phyloP scores from a whole-genome alignment of 2,888 invertebrate species.

The Noctua janthina region DNA sequence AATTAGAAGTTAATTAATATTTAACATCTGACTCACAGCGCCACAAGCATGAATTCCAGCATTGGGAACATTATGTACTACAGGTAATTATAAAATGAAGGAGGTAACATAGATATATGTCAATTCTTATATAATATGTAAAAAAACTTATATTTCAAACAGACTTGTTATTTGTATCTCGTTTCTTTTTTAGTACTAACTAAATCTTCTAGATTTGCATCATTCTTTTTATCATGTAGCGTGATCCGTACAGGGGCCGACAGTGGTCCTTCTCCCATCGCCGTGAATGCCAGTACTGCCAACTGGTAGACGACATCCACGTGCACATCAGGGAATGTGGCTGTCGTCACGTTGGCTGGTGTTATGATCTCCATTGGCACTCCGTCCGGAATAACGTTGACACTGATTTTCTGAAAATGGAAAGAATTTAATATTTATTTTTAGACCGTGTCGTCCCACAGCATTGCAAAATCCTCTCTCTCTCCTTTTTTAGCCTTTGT shows the following conservation, averaged over 20 bases:
- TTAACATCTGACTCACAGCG: background rate
- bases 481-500: background rate
- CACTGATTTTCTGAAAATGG: constrained; percentile 6
- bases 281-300: constrained; percentile 37
- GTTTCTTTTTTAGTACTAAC: constrained; percentile 1
- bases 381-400: constrained; percentile 13
- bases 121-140: background rate
- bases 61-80: background rate
- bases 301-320: constrained; percentile 19
- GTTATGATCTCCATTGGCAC: constrained; percentile 15
- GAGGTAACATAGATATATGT: background rate
- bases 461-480: too few species aligned
- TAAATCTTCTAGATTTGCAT: background rate
- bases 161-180: constrained; percentile 11
- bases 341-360: constrained; percentile 3
- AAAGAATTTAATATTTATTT: background rate
- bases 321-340: background rate
- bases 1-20: background rate
- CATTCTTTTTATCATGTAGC: rapidly evolving
- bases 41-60: background rate
- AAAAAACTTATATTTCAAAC: background rate
- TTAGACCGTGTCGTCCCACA: background rate
- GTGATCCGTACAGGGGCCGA: background rate
- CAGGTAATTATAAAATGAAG: background rate
- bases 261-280: constrained; percentile 31